Evolutionary conservation across 2,113 vertebrate species (phyloP).

Genomic region (Gallinago jamesoni): DNA sequence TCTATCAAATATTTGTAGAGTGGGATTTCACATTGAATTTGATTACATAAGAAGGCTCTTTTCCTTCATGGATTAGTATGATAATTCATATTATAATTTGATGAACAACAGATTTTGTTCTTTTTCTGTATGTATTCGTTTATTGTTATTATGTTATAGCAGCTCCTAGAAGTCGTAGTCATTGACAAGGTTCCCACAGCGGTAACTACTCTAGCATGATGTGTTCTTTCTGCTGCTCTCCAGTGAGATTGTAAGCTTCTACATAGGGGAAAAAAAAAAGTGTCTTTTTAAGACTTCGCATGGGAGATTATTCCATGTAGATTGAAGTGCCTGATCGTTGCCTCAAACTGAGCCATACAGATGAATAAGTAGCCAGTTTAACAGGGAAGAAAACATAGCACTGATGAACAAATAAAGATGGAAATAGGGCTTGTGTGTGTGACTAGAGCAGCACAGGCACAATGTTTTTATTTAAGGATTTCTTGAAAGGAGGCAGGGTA

Average conservation of each 20-base stretch:
- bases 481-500: background rate
- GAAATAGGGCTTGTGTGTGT: background rate
- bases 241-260: background rate
- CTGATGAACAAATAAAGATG: background rate
- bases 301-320: background rate
- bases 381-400: background rate
- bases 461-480: background rate
- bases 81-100: background rate
- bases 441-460: background rate
- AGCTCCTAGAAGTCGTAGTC: background rate
- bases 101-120: background rate
- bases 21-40: background rate
- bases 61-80: background rate
- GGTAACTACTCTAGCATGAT: background rate
- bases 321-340: background rate
- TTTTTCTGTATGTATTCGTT: background rate
- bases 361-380: background rate
- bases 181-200: background rate
- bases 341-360: background rate
- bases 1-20: background rate
- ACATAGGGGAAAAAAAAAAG: background rate
- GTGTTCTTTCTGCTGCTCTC: background rate
- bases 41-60: background rate
- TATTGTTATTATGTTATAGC: background rate
- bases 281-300: background rate